Percentiles rank a stretch among this genome's conserved stretches.
These are phyloP conservation scores for Haplochromis burtoni DNA, from an alignment of 2,113 vertebrate species.

Conservation along the genomic window DNA sequence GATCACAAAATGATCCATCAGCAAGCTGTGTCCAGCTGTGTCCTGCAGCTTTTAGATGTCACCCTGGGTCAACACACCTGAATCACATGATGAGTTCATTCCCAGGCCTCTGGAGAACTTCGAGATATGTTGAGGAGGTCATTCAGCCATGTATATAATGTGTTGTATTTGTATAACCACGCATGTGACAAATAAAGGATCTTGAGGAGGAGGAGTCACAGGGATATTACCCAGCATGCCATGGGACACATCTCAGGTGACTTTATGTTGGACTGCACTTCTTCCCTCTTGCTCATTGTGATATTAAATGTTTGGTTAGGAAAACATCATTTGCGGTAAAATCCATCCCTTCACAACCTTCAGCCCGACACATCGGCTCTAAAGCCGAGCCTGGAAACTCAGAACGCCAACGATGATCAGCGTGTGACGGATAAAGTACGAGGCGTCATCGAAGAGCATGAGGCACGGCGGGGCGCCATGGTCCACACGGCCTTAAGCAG, in stretches of 20 bases:
- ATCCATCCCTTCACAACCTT: background rate
- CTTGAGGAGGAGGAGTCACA: background rate
- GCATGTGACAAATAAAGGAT: background rate
- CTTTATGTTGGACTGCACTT: background rate
- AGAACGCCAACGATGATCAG: background rate
- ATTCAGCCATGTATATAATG: background rate
- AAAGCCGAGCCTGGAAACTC: background rate
- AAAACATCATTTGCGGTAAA: accelerated
- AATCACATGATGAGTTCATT: accelerated
- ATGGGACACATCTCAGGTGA: background rate
- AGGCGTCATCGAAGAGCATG: background rate
- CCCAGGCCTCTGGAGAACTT: background rate
- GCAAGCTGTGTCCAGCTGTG: background rate
- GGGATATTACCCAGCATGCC: background rate
- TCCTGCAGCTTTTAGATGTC: background rate
- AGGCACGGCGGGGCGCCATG: background rate
- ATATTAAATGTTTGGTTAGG: background rate
- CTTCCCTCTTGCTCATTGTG: background rate
- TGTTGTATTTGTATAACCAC: background rate
- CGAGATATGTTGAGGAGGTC: accelerated
- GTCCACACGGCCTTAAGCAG: accelerated
- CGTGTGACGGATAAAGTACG: background rate
- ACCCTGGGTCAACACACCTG: accelerated
- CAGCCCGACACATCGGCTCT: background rate
- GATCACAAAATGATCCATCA: background rate